These are phyloP conservation scores for Antennarius maculatus DNA, from an alignment of 2,797 vertebrate species.

Conservation along the genomic window DNA sequence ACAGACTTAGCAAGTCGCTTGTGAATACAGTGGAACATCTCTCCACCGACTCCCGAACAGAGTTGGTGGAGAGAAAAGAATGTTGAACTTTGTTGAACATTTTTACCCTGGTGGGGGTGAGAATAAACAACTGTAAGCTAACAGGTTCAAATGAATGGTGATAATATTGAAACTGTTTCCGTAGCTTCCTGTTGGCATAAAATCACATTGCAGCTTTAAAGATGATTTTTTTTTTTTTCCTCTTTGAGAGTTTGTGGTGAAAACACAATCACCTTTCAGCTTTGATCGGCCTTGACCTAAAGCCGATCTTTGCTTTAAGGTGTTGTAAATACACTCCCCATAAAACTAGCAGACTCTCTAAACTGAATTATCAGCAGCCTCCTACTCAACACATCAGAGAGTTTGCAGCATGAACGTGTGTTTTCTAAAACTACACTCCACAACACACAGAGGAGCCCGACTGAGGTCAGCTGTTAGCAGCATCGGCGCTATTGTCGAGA, in stretches of 20 bases:
- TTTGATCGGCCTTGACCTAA: slow-evolving; percentile 15
- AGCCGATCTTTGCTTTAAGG: slow-evolving; percentile 13
- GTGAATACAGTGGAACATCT: too few species aligned
- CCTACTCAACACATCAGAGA: slow-evolving; percentile 55
- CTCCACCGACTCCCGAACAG: too few species aligned
- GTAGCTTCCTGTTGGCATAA: neutral
- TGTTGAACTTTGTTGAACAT: too few species aligned
- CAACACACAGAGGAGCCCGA: slow-evolving; percentile 41
- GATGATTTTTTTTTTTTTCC: neutral
- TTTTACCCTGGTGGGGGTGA: too few species aligned
- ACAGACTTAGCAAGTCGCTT: too few species aligned
- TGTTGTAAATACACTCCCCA: slow-evolving; percentile 38
- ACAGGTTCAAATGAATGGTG: neutral
- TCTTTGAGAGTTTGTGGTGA: slow-evolving; percentile 21
- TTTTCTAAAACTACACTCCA: slow-evolving; percentile 28
- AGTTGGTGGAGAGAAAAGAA: too few species aligned
- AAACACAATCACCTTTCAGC: slow-evolving; percentile 20
- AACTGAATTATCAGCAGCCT: slow-evolving; percentile 45
- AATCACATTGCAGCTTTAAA: neutral
- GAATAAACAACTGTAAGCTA: too few species aligned
- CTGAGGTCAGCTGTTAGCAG: slow-evolving; percentile 37
- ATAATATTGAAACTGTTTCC: slow-evolving; percentile 14
- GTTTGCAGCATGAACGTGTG: slow-evolving; percentile 39
- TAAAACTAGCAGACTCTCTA: slow-evolving; percentile 32
- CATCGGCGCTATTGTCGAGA: slow-evolving; percentile 27